A percentile compares a stretch with the other conserved stretches of the same genome.
These are phyloP conservation scores for Sitodiplosis mosellana DNA, from an alignment of 1,140 invertebrate species.

Conservation along the genomic window DNA sequence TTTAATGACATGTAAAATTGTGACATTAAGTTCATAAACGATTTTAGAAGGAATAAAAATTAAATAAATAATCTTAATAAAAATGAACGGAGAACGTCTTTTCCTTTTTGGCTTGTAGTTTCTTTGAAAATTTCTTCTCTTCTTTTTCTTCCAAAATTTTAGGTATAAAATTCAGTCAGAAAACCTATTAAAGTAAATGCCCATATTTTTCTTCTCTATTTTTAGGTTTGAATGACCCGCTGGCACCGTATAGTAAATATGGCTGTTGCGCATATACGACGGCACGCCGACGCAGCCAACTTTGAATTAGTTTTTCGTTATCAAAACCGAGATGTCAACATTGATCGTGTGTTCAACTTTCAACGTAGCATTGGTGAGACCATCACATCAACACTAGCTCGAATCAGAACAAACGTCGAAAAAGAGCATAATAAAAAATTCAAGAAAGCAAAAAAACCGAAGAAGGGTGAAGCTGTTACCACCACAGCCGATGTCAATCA, in stretches of 20 bases:
- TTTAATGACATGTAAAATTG: too few relatives aligned
- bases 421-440: constrained; percentile 31
- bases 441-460: constrained; percentile 24
- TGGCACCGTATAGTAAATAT: constrained; percentile 15
- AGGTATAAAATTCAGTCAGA: too few relatives aligned
- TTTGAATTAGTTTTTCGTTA: constrained; percentile 33
- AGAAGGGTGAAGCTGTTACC: constrained; percentile 8
- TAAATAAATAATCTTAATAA: too few relatives aligned
- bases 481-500: constrained; percentile 15
- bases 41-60: not conserved
- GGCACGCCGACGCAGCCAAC: constrained; percentile 19
- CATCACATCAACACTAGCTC: constrained; percentile 31
- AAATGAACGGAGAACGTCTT: not conserved
- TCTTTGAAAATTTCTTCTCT: too few relatives aligned
- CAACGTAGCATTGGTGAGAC: constrained; percentile 35
- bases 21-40: too few relatives aligned
- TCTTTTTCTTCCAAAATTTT: too few relatives aligned
- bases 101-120: too few relatives aligned
- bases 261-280: constrained; percentile 32
- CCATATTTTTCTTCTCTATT: too few relatives aligned
- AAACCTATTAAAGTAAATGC: too few relatives aligned
- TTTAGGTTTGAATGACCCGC: too few relatives aligned
- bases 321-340: constrained; percentile 20
- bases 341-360: constrained; percentile 47
- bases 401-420: constrained; percentile 39